Evolutionary conservation across 1,140 invertebrate species (phyloP).

Genomic region (Aphidius gifuensis): DNA sequence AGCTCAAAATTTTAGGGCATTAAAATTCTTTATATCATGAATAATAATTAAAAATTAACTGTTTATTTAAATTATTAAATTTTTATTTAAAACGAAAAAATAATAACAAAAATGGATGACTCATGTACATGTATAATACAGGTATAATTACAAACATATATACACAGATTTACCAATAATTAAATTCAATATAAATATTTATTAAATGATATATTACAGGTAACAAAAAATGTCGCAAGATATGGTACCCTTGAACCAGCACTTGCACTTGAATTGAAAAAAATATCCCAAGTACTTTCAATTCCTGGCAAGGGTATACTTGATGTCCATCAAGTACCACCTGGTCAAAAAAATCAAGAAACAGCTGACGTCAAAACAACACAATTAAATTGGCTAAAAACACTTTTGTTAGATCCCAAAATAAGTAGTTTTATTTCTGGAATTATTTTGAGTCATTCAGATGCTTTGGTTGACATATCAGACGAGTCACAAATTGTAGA

Average conservation of each 20-base stretch:
- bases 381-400: not conserved
- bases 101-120: no score
- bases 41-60: no score
- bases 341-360: not conserved
- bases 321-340: conserved; percentile 55
- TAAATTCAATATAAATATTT: no score
- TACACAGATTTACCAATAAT: no score
- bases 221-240: not conserved
- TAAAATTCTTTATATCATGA: no score
- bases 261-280: conserved; percentile 59
- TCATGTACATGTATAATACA: no score
- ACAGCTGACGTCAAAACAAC: not conserved
- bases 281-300: conserved; percentile 61
- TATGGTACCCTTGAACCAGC: conserved; percentile 39
- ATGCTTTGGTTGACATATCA: conserved; percentile 90
- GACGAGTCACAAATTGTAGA: conserved; percentile 80
- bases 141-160: no score
- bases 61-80: no score
- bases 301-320: conserved; percentile 58
- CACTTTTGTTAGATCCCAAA: not conserved
- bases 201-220: no score
- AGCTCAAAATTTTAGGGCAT: no score
- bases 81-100: no score
- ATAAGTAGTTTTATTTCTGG: conserved; percentile 49
- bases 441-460: conserved; percentile 95